phyloP scores from a whole-genome alignment of 2,888 invertebrate genomes.

The Yponomeuta malinellus region DNA sequence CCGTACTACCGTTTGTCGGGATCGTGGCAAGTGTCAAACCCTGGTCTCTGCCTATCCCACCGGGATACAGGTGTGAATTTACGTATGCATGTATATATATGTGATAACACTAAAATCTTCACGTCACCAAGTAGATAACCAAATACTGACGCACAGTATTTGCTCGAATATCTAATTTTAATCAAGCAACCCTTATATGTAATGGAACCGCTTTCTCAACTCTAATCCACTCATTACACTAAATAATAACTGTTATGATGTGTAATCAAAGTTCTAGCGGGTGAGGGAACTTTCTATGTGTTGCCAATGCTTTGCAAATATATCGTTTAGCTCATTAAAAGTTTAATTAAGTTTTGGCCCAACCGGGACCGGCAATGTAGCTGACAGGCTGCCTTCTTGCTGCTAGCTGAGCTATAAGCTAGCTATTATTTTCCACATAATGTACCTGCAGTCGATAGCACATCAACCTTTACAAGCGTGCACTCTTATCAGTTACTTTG shows the following conservation, averaged over 20 bases:
- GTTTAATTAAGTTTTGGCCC: constrained; percentile 63
- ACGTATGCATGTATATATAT: too few relatives aligned
- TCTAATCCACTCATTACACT: constrained; percentile 5
- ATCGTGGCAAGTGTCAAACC: too few relatives aligned
- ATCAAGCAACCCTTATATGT: neutral
- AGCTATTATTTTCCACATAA: neutral
- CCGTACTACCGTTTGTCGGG: too few relatives aligned
- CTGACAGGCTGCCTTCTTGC: constrained; percentile 20
- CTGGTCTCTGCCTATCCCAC: too few relatives aligned
- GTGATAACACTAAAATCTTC: too few relatives aligned
- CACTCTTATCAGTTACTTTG: too few relatives aligned
- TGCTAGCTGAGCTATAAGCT: neutral
- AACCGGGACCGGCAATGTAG: constrained; percentile 43
- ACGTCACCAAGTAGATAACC: too few relatives aligned
- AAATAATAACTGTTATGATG: constrained; percentile 15
- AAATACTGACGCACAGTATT: neutral
- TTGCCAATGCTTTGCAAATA: constrained; percentile 23
- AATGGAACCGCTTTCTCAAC: neutral
- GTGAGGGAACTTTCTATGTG: constrained; percentile 13
- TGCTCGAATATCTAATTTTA: neutral
- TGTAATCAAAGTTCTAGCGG: constrained; percentile 13
- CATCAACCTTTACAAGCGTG: too few relatives aligned
- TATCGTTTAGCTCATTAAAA: constrained; percentile 56
- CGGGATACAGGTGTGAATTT: too few relatives aligned
- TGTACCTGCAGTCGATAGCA: too few relatives aligned